A percentile compares a stretch with the other conserved stretches of the same genome.
phyloP scores from a whole-genome alignment of 2,113 vertebrate genomes.

The Gila orcuttii region DNA sequence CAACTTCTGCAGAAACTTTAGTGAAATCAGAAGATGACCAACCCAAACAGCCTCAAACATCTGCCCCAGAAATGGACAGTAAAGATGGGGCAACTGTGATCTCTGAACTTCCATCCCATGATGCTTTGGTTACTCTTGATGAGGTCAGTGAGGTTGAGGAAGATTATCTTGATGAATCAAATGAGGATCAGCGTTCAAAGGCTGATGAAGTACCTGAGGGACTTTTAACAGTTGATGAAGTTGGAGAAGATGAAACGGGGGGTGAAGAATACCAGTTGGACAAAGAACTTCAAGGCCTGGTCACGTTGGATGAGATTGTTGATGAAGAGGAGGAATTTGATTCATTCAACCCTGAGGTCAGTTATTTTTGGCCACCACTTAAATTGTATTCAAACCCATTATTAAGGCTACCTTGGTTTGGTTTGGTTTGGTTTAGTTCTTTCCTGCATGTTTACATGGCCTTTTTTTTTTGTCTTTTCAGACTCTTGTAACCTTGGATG shows the following conservation, averaged over 20 bases:
- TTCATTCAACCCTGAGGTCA: conserved; percentile 66
- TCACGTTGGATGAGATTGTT: conserved; percentile 67
- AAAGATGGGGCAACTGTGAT: neutral
- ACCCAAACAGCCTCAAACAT: neutral
- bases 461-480: conserved; percentile 65
- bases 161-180: conserved; percentile 75
- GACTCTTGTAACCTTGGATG: conserved; percentile 80
- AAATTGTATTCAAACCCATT: neutral
- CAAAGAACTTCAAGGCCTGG: conserved; percentile 62
- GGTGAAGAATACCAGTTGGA: conserved; percentile 1
- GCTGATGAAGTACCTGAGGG: conserved; percentile 54
- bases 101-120: conserved; percentile 18
- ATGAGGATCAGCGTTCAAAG: conserved; percentile 71
- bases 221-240: conserved; percentile 72
- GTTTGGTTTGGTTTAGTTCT: neutral
- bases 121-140: conserved; percentile 80
- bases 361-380: neutral
- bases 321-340: conserved; percentile 73
- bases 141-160: conserved; percentile 88
- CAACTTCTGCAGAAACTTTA: neutral
- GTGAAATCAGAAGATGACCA: neutral
- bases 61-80: neutral
- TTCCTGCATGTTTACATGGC: conserved; percentile 45
- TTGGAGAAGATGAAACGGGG: conserved; percentile 60
- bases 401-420: neutral